These are phyloP conservation scores for Columbina picui DNA, from an alignment of 2,113 vertebrate genomes.

Conservation along the genomic window DNA sequence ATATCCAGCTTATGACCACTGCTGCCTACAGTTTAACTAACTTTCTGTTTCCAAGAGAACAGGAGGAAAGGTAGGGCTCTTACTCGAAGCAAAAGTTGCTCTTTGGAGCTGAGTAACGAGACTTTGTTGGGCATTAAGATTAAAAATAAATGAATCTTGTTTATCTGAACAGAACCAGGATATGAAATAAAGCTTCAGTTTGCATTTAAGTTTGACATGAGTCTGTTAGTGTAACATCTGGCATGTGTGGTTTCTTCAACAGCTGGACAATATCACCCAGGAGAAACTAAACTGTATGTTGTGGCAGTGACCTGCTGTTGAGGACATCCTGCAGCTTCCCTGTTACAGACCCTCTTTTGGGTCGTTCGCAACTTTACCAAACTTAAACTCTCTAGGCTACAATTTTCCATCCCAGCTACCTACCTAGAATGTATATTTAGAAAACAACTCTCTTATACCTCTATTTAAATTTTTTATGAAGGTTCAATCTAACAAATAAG, in stretches of 20 bases:
- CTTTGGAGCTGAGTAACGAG: neutral
- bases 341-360: neutral
- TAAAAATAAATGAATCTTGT: neutral
- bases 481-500: neutral
- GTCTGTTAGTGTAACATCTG: neutral
- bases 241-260: neutral
- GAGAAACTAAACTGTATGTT: neutral
- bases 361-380: neutral
- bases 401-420: neutral
- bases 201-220: neutral
- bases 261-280: neutral
- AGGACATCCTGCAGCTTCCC: neutral
- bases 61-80: neutral
- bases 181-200: slow-evolving; percentile 14
- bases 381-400: neutral
- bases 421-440: neutral
- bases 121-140: neutral
- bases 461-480: neutral
- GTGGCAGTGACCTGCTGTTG: neutral
- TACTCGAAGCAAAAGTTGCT: neutral
- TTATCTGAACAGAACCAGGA: neutral
- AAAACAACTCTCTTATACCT: neutral
- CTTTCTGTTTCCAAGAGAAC: neutral
- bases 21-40: neutral
- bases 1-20: neutral